Conservation (phyloP, 1,140 invertebrate genomes). For the Drosophila oshimai region DNA sequence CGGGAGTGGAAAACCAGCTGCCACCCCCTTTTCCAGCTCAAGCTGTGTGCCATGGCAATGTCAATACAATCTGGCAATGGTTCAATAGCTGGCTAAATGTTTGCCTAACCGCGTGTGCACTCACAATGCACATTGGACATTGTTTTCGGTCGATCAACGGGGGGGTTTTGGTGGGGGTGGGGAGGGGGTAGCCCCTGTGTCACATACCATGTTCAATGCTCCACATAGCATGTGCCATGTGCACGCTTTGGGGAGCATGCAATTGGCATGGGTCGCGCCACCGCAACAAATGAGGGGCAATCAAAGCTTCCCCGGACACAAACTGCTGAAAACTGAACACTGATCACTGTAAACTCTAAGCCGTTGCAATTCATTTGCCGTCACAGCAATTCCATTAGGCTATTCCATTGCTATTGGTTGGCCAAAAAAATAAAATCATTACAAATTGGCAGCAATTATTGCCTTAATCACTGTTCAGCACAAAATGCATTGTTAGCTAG, state of each 20-base stretch:
- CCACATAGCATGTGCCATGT: constrained; percentile 46
- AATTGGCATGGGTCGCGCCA: constrained; percentile 49
- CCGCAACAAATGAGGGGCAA: constrained; percentile 67
- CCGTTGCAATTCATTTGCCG: constrained; percentile 14
- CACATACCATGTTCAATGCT: background rate
- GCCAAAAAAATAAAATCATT: background rate
- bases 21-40: constrained; percentile 18
- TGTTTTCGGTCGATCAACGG: constrained; percentile 26
- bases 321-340: constrained; percentile 1
- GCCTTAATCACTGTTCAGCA: background rate
- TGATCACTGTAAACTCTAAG: constrained; percentile 5
- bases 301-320: constrained; percentile 27
- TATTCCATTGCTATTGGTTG: constrained; percentile 17
- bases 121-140: constrained; percentile 64
- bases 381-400: background rate
- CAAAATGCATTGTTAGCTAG: no score
- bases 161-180: background rate
- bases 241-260: constrained; percentile 53
- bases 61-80: constrained; percentile 77
- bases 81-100: constrained; percentile 80
- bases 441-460: background rate
- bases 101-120: constrained; percentile 74
- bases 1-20: no score
- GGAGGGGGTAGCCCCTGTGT: background rate
- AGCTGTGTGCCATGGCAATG: constrained; percentile 47